Conservation (phyloP, 2,888 invertebrate species). For the Synanthedon vespiformis region DNA sequence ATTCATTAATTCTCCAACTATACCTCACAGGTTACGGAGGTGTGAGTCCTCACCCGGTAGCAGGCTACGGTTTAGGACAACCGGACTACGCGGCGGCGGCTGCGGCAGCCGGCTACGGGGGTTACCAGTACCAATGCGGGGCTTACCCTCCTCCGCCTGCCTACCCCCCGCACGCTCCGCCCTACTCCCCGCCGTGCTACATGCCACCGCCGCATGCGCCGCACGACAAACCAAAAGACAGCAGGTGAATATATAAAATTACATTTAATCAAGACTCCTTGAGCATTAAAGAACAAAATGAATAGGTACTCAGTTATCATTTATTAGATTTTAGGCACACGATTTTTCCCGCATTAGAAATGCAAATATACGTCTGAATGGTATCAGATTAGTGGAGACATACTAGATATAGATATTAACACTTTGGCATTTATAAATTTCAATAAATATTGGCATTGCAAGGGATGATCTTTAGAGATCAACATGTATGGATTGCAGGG, state of each 20-base stretch:
- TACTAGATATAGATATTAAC: too few relatives aligned
- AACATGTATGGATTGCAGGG: too few relatives aligned
- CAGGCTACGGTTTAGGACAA: slow-evolving; percentile 83
- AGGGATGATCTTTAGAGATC: too few relatives aligned
- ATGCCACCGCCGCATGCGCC: slow-evolving; percentile 90
- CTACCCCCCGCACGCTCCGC: slow-evolving; percentile 77
- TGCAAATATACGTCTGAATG: too few relatives aligned
- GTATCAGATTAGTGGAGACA: too few relatives aligned
- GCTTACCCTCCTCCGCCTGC: slow-evolving; percentile 73
- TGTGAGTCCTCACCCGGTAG: slow-evolving; percentile 83
- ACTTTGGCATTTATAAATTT: too few relatives aligned
- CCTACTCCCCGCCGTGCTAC: slow-evolving; percentile 86
- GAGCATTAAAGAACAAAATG: too few relatives aligned
- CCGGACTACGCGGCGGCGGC: slow-evolving; percentile 85
- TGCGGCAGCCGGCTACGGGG: slow-evolving; percentile 74
- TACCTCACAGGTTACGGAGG: slow-evolving; percentile 79
- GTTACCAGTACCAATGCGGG: slow-evolving; percentile 69
- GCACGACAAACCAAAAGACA: slow-evolving; percentile 83
- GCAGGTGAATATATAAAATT: slow-evolving; percentile 71
- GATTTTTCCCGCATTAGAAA: too few relatives aligned
- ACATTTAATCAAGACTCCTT: neutral
- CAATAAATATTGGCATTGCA: too few relatives aligned
- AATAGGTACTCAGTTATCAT: too few relatives aligned
- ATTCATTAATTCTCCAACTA: slow-evolving; percentile 1
- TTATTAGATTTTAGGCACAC: too few relatives aligned